These are phyloP conservation scores for Ferrisia virgata DNA, from an alignment of 2,888 invertebrate genomes.

Conservation along the genomic window DNA sequence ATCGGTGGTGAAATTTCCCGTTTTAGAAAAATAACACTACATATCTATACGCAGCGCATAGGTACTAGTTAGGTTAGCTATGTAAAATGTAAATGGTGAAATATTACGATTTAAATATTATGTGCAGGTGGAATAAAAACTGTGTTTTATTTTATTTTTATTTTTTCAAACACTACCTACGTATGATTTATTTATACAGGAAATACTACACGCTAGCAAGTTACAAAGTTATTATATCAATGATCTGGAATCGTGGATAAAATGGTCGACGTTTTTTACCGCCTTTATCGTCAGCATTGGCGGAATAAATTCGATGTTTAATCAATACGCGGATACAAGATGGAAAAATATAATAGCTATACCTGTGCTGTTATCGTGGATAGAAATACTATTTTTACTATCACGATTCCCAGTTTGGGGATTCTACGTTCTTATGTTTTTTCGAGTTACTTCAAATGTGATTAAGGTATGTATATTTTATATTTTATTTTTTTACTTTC, in stretches of 20 bases:
- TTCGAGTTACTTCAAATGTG: conserved; percentile 60
- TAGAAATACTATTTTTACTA: conserved; percentile 60
- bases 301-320: background rate
- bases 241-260: conserved; percentile 60
- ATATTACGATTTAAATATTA: background rate
- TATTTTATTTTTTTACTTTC: background rate
- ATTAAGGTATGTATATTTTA: conserved; percentile 55
- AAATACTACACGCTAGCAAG: conserved; percentile 58
- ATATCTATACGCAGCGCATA: no score
- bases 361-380: conserved; percentile 59
- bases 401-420: conserved; percentile 61
- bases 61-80: no score
- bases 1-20: background rate
- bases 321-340: background rate
- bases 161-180: background rate
- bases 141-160: background rate
- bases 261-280: conserved; percentile 56
- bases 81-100: no score
- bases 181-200: conserved; percentile 53
- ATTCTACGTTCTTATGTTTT: conserved; percentile 62
- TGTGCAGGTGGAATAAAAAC: background rate
- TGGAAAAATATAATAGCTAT: conserved; percentile 56
- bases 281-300: conserved; percentile 34
- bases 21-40: background rate
- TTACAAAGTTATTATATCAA: conserved; percentile 57